phyloP scores from a whole-genome alignment of 2,888 invertebrate genomes.

The Tetragonisca angustula region DNA sequence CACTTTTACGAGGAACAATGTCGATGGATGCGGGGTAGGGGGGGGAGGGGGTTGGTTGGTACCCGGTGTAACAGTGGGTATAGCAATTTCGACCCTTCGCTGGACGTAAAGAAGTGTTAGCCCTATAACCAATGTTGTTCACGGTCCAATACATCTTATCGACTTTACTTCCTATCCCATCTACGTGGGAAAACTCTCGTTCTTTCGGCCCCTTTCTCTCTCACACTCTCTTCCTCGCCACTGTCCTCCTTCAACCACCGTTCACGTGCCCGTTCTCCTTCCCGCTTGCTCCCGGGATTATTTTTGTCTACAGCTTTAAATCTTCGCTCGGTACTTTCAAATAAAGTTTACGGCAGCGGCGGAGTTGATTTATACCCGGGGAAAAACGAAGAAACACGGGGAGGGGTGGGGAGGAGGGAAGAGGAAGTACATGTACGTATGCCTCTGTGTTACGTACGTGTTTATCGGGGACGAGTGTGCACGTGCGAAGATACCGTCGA shows the following conservation, averaged over 20 bases:
- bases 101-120: constrained; percentile 73
- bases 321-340: constrained; percentile 76
- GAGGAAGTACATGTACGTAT: constrained; percentile 9
- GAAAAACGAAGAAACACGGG: constrained; percentile 64
- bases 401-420: not conserved
- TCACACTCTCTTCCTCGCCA: not conserved
- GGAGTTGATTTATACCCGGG: constrained; percentile 77
- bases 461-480: not conserved
- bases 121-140: constrained; percentile 72
- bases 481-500: constrained; percentile 3
- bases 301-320: constrained; percentile 77
- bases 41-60: not conserved
- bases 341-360: constrained; percentile 77
- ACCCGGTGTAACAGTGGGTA: constrained; percentile 51
- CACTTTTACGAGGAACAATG: constrained; percentile 39
- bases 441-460: constrained; percentile 21
- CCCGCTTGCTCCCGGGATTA: constrained; percentile 69
- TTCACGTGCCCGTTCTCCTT: constrained; percentile 54
- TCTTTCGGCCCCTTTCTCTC: constrained; percentile 44
- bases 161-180: constrained; percentile 76
- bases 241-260: constrained; percentile 36
- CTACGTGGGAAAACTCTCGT: constrained; percentile 73
- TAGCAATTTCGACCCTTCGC: constrained; percentile 66
- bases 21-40: constrained; percentile 35
- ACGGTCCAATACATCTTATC: constrained; percentile 76